Conservation (phyloP, 2,888 invertebrate species). For the Magallana nippona region DNA sequence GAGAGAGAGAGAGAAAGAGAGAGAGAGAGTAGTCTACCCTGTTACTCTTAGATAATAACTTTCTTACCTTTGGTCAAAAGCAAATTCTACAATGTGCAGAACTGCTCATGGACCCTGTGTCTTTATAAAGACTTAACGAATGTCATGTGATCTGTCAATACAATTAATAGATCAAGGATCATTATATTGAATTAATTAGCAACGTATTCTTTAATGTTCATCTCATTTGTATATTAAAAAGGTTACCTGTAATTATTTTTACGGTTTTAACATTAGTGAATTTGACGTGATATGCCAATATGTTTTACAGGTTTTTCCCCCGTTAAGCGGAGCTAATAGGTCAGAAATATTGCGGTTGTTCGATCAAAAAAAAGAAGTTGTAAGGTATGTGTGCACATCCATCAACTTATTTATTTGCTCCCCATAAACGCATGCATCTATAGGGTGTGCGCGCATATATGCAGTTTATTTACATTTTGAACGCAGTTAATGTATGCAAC, state of each 20-base stretch:
- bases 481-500: slow-evolving; percentile 12
- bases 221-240: slow-evolving; percentile 2
- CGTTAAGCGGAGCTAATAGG: too few relatives aligned
- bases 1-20: too few relatives aligned
- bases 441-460: background rate
- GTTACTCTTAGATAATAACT: background rate
- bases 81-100: background rate
- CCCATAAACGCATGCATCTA: background rate
- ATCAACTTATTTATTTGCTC: background rate
- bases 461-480: background rate
- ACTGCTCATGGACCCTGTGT: background rate
- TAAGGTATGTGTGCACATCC: too few relatives aligned
- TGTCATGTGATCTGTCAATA: background rate
- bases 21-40: too few relatives aligned
- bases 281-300: background rate
- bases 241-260: slow-evolving; percentile 4
- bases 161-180: background rate
- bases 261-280: background rate
- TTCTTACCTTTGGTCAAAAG: background rate
- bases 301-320: too few relatives aligned
- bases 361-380: too few relatives aligned
- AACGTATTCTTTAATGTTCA: background rate
- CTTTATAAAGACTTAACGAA: background rate
- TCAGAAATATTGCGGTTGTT: too few relatives aligned
- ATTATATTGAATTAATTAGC: background rate